Percentiles rank a stretch among this genome's conserved stretches.
These are phyloP conservation scores for Melieria omissa DNA, from an alignment of 2,888 invertebrate species.

Conservation along the genomic window DNA sequence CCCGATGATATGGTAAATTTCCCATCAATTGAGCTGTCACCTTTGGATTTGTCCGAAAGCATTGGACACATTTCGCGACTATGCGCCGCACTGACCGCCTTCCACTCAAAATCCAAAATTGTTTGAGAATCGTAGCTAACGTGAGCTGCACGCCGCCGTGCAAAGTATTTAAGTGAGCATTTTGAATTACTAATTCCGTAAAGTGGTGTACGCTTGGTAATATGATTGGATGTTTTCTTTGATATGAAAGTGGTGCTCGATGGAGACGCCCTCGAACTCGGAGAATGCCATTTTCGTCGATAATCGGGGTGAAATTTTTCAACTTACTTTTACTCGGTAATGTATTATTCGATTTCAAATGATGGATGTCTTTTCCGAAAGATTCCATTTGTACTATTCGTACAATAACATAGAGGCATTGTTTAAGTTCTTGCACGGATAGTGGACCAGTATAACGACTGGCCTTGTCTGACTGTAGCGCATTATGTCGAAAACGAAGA, in stretches of 20 bases:
- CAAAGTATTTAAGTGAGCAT: constrained; percentile 23
- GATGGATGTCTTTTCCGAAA: background rate
- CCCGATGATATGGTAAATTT: constrained; percentile 20
- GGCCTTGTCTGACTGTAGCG: background rate
- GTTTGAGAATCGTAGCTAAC: constrained; percentile 10
- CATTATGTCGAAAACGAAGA: background rate
- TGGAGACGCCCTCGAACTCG: constrained; percentile 6
- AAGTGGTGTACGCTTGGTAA: background rate
- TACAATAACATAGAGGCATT: background rate
- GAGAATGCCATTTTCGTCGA: background rate
- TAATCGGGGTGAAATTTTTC: constrained; percentile 9
- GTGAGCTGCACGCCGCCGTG: constrained; percentile 31
- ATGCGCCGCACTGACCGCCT: background rate
- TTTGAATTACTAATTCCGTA: constrained; percentile 10
- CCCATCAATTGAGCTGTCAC: constrained; percentile 36
- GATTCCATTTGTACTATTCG: background rate
- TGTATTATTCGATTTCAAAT: background rate
- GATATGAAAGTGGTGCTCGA: constrained; percentile 3
- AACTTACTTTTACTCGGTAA: constrained; percentile 15
- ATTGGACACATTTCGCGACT: constrained; percentile 24
- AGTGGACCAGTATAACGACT: too few species aligned
- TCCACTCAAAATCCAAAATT: constrained; percentile 23
- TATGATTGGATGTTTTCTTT: background rate
- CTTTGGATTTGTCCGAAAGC: constrained; percentile 33
- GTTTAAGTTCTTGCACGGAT: background rate